These are phyloP conservation scores for Talpa occidentalis DNA, from an alignment of 2,113 vertebrate species.

Conservation along the genomic window DNA sequence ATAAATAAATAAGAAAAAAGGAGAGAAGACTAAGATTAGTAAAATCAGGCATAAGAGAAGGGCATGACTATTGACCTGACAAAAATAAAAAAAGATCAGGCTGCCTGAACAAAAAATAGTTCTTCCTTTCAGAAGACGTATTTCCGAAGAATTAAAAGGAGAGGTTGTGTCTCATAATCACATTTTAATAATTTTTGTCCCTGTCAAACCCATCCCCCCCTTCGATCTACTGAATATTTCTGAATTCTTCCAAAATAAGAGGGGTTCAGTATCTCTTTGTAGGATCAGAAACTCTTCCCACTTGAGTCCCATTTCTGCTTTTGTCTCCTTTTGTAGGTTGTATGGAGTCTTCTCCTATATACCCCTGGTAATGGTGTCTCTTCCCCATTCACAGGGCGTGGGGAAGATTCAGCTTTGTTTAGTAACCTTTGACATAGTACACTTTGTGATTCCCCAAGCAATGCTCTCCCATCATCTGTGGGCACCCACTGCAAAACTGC, in stretches of 20 bases:
- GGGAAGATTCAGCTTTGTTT: background rate
- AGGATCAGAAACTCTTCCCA: background rate
- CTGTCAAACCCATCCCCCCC: background rate
- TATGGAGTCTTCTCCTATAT: background rate
- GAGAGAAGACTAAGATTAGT: background rate
- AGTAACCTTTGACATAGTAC: background rate
- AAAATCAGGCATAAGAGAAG: background rate
- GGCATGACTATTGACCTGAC: background rate
- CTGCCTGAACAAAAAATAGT: background rate
- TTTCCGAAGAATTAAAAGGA: background rate
- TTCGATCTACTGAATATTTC: background rate
- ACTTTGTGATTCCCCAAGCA: background rate
- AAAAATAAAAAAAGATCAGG: background rate
- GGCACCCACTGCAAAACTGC: background rate
- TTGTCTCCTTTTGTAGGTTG: background rate
- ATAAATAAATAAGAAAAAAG: background rate
- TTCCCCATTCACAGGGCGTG: background rate
- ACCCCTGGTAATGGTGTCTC: background rate
- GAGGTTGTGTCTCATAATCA: background rate
- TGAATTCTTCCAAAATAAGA: background rate
- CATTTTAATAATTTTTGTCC: background rate
- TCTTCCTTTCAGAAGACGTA: background rate
- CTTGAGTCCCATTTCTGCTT: background rate
- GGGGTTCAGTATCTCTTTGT: background rate
- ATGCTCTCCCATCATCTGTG: background rate